Evolutionary conservation across 2,797 vertebrate species (phyloP), one percentile per base, ranked within the genome.

Genomic region (Rhinogobio ventralis): DNA sequence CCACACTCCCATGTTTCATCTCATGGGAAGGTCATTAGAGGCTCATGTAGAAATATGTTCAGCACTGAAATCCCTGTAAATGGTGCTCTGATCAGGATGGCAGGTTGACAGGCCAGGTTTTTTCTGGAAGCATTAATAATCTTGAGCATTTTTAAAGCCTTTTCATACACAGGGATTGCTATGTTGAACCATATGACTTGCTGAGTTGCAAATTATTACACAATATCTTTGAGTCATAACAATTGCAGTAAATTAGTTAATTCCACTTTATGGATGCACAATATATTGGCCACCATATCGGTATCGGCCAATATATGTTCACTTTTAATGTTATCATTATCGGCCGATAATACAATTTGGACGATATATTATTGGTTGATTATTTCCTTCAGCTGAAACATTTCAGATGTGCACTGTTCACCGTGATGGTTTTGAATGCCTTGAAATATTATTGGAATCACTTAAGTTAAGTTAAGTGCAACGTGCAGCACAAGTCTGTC

Each of bases 11-110:
- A 51, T 68, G 73, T 75, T 75, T 83, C 73, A 84, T 84, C 82
- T 77, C 73, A 55, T 66, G 82, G 36, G 64, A 68, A 76, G 49
- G 82, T 84, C 74, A 84, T 84, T 67, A 76, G 71, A 67, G 25
- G 25, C 62, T 55, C 73, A 68, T 83, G 72, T 30, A 64, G 46
- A 68, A 66, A 39, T 67, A 49, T 49, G 10, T 83, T 51, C 42
- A 68, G 33, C 4, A 0, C 62, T 77, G 49, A 68, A 68, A 69
- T 69, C 64, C 36, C 62, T 69, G 64, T 55, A 45, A 42, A 45
- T 55, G 49, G 46, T 42, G 72, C 71, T 75, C 45, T 28, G 45
- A 67, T 83, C 81, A 76, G 46, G 33, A 62, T 62, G 69, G 20
- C 69, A 62, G 39, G 28, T 60, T 73, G 80, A 62, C 39, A 82